These are phyloP conservation scores for Acrobasis repandana DNA, from an alignment of 2,888 invertebrate genomes.

Conservation along the genomic window DNA sequence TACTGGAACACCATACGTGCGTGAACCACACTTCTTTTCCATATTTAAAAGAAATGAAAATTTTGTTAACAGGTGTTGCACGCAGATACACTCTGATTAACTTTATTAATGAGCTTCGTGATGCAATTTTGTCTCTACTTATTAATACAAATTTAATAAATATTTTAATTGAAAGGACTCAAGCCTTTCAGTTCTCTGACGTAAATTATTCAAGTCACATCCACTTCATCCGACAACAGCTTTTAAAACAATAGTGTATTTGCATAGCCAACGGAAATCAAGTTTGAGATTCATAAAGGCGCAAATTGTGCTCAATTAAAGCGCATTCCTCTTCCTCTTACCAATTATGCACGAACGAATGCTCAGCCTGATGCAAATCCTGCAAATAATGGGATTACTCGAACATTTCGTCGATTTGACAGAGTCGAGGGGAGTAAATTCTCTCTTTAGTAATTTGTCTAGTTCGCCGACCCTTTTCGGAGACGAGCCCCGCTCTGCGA, in stretches of 20 bases:
- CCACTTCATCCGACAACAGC: constrained; percentile 39
- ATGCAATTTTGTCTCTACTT: too few species aligned
- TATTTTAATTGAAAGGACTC: not conserved
- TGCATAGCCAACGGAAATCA: constrained; percentile 48
- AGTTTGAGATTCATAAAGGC: constrained; percentile 51
- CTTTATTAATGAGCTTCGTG: too few species aligned
- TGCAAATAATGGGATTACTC: constrained; percentile 64
- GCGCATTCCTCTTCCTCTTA: constrained; percentile 44
- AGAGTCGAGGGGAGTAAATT: constrained; percentile 50
- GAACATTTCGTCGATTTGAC: constrained; percentile 53
- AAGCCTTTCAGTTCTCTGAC: constrained; percentile 36
- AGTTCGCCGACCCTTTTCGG: constrained; percentile 64
- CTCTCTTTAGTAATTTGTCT: constrained; percentile 63
- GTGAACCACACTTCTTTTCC: too few species aligned
- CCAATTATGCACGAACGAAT: constrained; percentile 52
- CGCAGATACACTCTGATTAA: too few species aligned
- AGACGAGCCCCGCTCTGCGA: constrained; percentile 44
- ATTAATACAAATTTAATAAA: not conserved
- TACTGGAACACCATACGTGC: too few species aligned
- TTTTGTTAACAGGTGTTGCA: too few species aligned
- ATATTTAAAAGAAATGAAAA: too few species aligned
- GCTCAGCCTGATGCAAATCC: constrained; percentile 54
- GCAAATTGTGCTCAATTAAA: constrained; percentile 54
- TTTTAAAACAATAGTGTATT: constrained; percentile 49
- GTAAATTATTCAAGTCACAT: constrained; percentile 50